A percentile compares a stretch with the other conserved stretches of the same genome.
phyloP scores from a whole-genome alignment of 2,888 invertebrate species.

The Thumatha senex region DNA sequence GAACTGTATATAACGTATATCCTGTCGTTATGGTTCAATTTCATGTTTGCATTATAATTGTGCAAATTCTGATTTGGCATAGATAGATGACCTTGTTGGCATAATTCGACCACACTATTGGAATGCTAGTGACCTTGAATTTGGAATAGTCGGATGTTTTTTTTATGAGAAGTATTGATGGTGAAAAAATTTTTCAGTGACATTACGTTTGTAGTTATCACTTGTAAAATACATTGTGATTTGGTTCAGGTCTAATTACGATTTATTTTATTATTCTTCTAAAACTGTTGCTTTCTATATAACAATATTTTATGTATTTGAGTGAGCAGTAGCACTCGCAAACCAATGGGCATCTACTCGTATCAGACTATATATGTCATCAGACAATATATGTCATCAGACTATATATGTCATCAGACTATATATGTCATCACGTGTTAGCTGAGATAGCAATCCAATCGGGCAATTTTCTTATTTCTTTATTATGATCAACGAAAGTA shows the following conservation, averaged over 20 bases:
- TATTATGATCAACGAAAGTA: too few relatives aligned
- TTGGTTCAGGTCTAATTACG: background rate
- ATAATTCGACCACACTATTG: constrained; percentile 35
- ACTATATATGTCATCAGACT: too few relatives aligned
- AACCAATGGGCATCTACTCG: too few relatives aligned
- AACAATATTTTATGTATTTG: too few relatives aligned
- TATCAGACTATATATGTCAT: too few relatives aligned
- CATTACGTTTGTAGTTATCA: background rate
- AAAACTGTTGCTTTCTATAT: too few relatives aligned
- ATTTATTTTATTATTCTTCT: too few relatives aligned
- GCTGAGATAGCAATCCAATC: too few relatives aligned
- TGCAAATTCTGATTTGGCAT: constrained; percentile 24
- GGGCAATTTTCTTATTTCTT: too few relatives aligned
- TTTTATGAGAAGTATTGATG: constrained; percentile 19
- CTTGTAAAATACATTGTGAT: background rate
- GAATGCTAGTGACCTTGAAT: constrained; percentile 41
- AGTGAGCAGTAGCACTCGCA: too few relatives aligned
- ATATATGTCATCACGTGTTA: too few relatives aligned
- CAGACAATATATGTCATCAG: too few relatives aligned
- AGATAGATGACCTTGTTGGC: constrained; percentile 26
- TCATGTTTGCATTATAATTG: constrained; percentile 27
- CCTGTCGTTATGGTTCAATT: constrained; percentile 13
- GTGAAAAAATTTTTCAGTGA: constrained; percentile 5
- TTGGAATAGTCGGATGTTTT: constrained; percentile 27
- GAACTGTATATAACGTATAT: background rate